Percentiles rank a stretch among this genome's conserved stretches.
Evolutionary conservation across 2,113 vertebrate species (phyloP).

Genomic region (Psilopsiagon aurifrons): DNA sequence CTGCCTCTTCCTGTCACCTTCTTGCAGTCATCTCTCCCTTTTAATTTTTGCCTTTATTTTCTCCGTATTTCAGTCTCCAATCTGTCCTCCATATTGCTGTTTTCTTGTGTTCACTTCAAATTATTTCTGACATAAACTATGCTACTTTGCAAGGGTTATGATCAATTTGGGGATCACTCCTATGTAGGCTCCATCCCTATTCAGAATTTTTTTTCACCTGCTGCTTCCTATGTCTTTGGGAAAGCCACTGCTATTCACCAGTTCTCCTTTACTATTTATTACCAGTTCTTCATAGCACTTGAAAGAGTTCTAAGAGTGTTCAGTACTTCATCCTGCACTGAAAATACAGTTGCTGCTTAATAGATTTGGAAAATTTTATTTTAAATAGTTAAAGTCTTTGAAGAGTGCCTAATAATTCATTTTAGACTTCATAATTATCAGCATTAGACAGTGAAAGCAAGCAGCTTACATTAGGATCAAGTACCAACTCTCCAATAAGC

Average conservation of each 20-base stretch:
- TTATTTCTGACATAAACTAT: not conserved
- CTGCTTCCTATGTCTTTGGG: not conserved
- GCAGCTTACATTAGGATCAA: not conserved
- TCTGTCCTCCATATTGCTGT: not conserved
- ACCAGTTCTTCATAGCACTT: not conserved
- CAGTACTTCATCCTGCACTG: not conserved
- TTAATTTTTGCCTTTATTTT: not conserved
- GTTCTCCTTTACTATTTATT: not conserved
- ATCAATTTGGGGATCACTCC: not conserved
- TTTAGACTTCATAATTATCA: not conserved
- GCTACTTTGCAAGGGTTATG: not conserved
- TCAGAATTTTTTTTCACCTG: not conserved
- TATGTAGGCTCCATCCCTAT: not conserved
- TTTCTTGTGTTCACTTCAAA: not conserved
- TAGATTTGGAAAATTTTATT: not conserved
- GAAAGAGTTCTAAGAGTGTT: not conserved
- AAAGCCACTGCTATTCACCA: not conserved
- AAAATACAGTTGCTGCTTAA: not conserved
- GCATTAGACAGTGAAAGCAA: not conserved
- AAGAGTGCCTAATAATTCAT: not conserved
- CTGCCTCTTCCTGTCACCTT: not conserved
- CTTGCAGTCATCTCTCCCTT: not conserved
- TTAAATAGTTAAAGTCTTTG: not conserved
- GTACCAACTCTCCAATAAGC: not conserved
- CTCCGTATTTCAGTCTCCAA: not conserved